Evolutionary conservation across 2,113 vertebrate genomes (phyloP).

Genomic region (Dicerorhinus sumatrensis): DNA sequence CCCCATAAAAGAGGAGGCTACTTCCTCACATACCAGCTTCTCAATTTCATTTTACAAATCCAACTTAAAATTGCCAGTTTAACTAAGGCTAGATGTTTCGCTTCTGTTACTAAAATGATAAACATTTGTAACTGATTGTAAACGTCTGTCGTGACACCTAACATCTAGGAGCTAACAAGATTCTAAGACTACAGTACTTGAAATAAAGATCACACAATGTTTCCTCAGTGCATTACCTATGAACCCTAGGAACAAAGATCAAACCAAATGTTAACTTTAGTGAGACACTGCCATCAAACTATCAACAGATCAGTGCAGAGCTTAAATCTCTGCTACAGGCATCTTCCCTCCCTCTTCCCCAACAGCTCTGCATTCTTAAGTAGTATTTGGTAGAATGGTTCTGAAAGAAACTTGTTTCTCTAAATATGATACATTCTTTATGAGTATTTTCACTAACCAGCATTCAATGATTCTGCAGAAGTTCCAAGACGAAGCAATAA

Average conservation of each 20-base stretch:
- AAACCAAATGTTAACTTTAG: conserved; percentile 64
- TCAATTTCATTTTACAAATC: conserved; percentile 63
- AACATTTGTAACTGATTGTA: conserved; percentile 33
- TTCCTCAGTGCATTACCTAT: background rate
- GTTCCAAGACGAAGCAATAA: conserved; percentile 45
- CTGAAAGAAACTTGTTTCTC: conserved; percentile 49
- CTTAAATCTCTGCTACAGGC: background rate
- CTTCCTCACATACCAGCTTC: background rate
- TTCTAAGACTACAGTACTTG: conserved; percentile 13
- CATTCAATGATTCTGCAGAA: conserved; percentile 8
- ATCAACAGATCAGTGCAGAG: background rate
- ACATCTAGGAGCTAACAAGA: conserved; percentile 22
- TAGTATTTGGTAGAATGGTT: background rate
- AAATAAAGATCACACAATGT: conserved; percentile 45
- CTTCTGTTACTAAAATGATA: conserved; percentile 37
- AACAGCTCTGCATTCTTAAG: conserved; percentile 55
- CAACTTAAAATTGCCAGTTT: conserved; percentile 27
- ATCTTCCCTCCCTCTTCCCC: background rate
- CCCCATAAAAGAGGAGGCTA: conserved; percentile 14
- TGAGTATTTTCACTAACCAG: conserved; percentile 36
- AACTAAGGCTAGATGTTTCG: background rate
- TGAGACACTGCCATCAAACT: background rate
- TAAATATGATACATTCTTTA: background rate
- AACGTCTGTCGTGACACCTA: conserved; percentile 18
- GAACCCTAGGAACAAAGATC: conserved; percentile 43